Evolutionary conservation across 2,113 vertebrate species (phyloP).

Genomic region (Microcebus tavaratra): DNA sequence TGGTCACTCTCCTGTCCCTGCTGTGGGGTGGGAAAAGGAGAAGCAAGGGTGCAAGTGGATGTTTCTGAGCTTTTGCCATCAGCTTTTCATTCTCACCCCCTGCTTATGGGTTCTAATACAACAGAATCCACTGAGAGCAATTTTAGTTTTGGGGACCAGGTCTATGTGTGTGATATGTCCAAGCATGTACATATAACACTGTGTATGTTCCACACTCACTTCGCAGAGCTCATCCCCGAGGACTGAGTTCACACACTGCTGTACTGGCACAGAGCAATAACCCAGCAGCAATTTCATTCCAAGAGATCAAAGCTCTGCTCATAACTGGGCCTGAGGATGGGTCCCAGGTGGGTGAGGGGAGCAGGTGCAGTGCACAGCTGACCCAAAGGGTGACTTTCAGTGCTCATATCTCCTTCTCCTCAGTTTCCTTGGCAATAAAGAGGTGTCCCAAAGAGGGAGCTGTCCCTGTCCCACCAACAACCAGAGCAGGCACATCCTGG

Average conservation of each 20-base stretch:
- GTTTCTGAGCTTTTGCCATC: not conserved
- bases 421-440: constrained; percentile 57
- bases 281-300: constrained; percentile 37
- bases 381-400: not conserved
- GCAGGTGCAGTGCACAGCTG: constrained; percentile 22
- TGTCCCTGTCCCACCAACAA: not conserved
- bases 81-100: not conserved
- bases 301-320: constrained; percentile 63
- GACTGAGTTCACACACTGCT: not conserved
- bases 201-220: not conserved
- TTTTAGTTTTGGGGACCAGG: not conserved
- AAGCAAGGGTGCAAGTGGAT: not conserved
- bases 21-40: not conserved
- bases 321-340: constrained; percentile 18
- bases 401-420: not conserved
- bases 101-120: not conserved
- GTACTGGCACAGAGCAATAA: constrained; percentile 55
- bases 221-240: not conserved
- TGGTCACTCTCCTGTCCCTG: not conserved
- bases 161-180: not conserved
- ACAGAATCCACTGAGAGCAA: not conserved
- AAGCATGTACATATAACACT: not conserved
- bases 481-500: constrained; percentile 54
- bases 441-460: constrained; percentile 48
- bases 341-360: constrained; percentile 37